Evolutionary conservation across 2,797 vertebrate genomes (phyloP).

Genomic region (Rousettus madagascariensis): DNA sequence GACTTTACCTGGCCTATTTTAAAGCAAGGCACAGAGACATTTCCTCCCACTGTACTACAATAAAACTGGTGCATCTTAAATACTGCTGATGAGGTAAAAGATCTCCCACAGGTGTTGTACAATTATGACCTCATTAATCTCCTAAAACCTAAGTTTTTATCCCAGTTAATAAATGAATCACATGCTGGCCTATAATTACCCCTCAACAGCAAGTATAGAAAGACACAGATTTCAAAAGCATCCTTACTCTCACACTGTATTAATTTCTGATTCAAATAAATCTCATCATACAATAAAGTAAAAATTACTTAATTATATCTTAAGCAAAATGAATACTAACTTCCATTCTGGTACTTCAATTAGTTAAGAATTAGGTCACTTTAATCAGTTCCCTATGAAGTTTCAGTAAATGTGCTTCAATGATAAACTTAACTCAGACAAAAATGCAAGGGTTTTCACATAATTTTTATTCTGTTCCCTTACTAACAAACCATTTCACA

Average conservation of each 20-base stretch:
- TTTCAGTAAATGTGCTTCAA: conserved; percentile 73
- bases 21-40: background rate
- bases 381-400: conserved; percentile 70
- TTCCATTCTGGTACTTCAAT: conserved; percentile 47
- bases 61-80: conserved; percentile 64
- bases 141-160: conserved; percentile 47
- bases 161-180: conserved; percentile 66
- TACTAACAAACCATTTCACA: conserved; percentile 72
- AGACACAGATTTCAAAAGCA: background rate
- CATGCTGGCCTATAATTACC: background rate
- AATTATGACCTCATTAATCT: conserved; percentile 71
- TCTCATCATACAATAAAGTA: background rate
- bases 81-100: conserved; percentile 21
- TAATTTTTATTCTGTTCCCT: conserved; percentile 70
- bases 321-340: conserved; percentile 50
- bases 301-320: conserved; percentile 33
- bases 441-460: conserved; percentile 47
- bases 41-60: background rate
- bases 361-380: conserved; percentile 81
- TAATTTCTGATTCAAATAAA: conserved; percentile 49
- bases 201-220: background rate
- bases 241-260: background rate
- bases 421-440: conserved; percentile 77
- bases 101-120: conserved; percentile 57
- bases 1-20: conserved; percentile 63